phyloP scores from a whole-genome alignment of 2,888 invertebrate genomes.

The Odontocolon sp. region DNA sequence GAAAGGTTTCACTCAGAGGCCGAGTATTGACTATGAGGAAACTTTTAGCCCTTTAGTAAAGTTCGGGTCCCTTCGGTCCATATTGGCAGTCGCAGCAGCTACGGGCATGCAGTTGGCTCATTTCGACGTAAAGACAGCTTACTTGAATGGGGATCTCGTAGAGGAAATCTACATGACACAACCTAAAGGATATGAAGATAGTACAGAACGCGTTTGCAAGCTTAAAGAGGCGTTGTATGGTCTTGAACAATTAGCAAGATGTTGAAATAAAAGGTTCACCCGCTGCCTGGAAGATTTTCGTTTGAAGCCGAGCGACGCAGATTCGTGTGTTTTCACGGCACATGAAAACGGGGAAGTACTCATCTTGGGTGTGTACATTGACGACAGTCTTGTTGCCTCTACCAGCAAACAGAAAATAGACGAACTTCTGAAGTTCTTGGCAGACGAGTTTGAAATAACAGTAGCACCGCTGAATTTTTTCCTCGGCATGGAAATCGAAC shows the following conservation, averaged over 20 bases:
- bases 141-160: constrained; percentile 46
- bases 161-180: constrained; percentile 59
- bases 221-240: constrained; percentile 73
- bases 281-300: constrained; percentile 62
- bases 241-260: constrained; percentile 72
- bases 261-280: constrained; percentile 69
- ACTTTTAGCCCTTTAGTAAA: constrained; percentile 33
- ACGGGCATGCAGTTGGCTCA: constrained; percentile 38
- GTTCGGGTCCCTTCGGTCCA: constrained; percentile 29
- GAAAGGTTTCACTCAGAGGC: constrained; percentile 36
- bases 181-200: constrained; percentile 62
- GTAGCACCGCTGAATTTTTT: constrained; percentile 27
- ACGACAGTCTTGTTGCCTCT: constrained; percentile 56
- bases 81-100: constrained; percentile 62
- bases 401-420: constrained; percentile 3
- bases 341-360: constrained; percentile 17
- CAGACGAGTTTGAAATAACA: constrained; percentile 25
- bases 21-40: constrained; percentile 28
- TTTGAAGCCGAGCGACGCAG: constrained; percentile 61
- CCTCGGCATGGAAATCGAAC: constrained; percentile 51
- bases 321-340: constrained; percentile 60
- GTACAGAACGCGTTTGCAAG: constrained; percentile 67
- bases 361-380: constrained; percentile 53
- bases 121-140: constrained; percentile 57
- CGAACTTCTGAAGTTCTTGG: constrained; percentile 25